Evolutionary conservation across 2,888 invertebrate genomes (phyloP), one percentile per base, ranked within the genome.

Genomic region (Caenorhabditis afra): DNA sequence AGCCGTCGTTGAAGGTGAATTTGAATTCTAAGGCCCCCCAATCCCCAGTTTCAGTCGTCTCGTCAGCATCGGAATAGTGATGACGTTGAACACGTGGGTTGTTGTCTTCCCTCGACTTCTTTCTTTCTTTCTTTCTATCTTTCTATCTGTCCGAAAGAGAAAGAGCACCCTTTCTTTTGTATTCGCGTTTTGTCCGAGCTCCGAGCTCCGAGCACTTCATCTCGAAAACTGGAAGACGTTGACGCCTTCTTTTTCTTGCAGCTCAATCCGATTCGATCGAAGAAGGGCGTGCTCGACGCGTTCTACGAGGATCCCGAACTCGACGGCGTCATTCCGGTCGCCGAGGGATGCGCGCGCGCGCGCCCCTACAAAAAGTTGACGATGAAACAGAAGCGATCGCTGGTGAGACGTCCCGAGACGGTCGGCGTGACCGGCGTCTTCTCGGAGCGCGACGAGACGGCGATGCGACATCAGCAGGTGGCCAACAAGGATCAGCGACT

Each of bases 361-460:
- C 58, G 74, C 14, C 82, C 81, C 14, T 85, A 78, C 62, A 59
- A 73, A n/a, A 83, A 83, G 58, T 61, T 83, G 81, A 68, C 79
- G 1, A 64, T 67, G 65, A 86, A 86, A 47, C 80, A 84, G 75
- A 86, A 86, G 68, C 66, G 83, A 41, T 57, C 71, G 12, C 77
- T 85, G 12, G 81, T 86, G 22, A 22, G 84, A 41, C 65, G 84
- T 16, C 81, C 83, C 4, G 86, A 80, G 20, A 44, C 55, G 16
- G 10, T 10, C 29, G 23, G 16, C n/a, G 16, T 64, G 35, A 58
- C 47, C 12, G 81, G 83, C 11, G 65, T 79, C 22, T 77, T 86
- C 59, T 84, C 76, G 59, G 82, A 84, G 35, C 50, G 84, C 82
- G 87, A 87, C 52, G 87, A 87, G 53, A 83, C 81, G 1, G 81